These are phyloP conservation scores for Onychostoma macrolepis DNA, from an alignment of 2,113 vertebrate species.

Conservation along the genomic window DNA sequence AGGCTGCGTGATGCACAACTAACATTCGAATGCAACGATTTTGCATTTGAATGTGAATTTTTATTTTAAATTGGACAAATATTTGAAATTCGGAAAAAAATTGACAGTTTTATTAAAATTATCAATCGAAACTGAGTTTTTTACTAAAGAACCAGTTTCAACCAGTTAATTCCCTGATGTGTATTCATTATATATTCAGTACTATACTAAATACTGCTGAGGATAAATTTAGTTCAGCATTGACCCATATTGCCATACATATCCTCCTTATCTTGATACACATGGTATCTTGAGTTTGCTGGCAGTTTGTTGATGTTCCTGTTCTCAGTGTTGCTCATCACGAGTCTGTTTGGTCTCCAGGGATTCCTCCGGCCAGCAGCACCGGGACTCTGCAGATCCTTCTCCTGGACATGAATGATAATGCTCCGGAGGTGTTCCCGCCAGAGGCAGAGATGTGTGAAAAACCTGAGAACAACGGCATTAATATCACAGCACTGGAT, in stretches of 20 bases:
- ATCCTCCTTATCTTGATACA: not conserved
- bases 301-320: not conserved
- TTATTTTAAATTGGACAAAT: too few relatives aligned
- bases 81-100: too few relatives aligned
- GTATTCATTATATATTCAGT: not conserved
- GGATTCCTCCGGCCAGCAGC: slow-evolving; percentile 88
- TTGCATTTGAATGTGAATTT: too few relatives aligned
- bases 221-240: not conserved
- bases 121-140: too few relatives aligned
- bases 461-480: slow-evolving; percentile 90
- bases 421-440: slow-evolving; percentile 91
- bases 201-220: not conserved
- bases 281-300: not conserved
- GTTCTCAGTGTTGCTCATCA: not conserved
- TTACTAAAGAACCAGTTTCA: too few relatives aligned
- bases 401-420: slow-evolving; percentile 96
- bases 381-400: slow-evolving; percentile 93
- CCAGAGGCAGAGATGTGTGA: slow-evolving; percentile 92
- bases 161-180: too few relatives aligned
- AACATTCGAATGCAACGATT: too few relatives aligned
- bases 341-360: slow-evolving; percentile 69
- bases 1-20: too few relatives aligned
- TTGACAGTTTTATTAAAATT: too few relatives aligned
- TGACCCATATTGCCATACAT: not conserved
- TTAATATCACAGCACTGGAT: slow-evolving; percentile 95